A percentile compares a stretch with the other conserved stretches of the same genome.
These are phyloP conservation scores for Drosophila jambulina DNA, from an alignment of 1,140 invertebrate genomes.

Conservation along the genomic window DNA sequence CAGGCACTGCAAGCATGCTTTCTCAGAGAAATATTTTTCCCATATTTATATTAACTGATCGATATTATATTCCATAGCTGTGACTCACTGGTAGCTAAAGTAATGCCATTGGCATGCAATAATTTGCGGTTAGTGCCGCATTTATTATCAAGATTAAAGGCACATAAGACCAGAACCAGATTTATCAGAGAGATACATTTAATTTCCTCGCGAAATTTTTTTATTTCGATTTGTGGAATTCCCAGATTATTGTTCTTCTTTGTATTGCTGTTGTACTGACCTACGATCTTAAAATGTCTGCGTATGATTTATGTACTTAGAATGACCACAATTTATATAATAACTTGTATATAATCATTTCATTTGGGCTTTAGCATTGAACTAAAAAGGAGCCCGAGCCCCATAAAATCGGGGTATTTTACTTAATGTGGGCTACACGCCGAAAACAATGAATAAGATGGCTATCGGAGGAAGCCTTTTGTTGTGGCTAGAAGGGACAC, in stretches of 20 bases:
- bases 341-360: not conserved
- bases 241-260: not conserved
- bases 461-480: slow-evolving; percentile 46
- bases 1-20: slow-evolving; percentile 20
- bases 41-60: slow-evolving; percentile 5
- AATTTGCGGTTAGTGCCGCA: slow-evolving; percentile 48
- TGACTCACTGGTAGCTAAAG: slow-evolving; percentile 42
- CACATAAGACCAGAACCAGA: slow-evolving; percentile 7
- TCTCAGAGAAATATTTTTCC: not conserved
- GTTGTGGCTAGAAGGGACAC: slow-evolving; percentile 8
- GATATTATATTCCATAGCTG: slow-evolving; percentile 22
- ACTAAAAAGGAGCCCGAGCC: slow-evolving; percentile 33
- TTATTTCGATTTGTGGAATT: not conserved
- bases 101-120: slow-evolving; percentile 41
- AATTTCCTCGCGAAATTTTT: slow-evolving; percentile 7
- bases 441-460: slow-evolving; percentile 47
- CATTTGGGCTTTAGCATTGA: slow-evolving; percentile 30
- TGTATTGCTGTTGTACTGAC: slow-evolving; percentile 3
- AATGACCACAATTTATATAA: not conserved
- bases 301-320: slow-evolving; percentile 14
- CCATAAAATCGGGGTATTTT: slow-evolving; percentile 5
- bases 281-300: slow-evolving; percentile 8
- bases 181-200: slow-evolving; percentile 1
- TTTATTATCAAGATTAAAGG: slow-evolving; percentile 11
- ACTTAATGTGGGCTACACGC: slow-evolving; percentile 18